A percentile compares a stretch with the other conserved stretches of the same genome.
Conservation (phyloP, 2,113 vertebrate genomes). For the Lepus americanus region DNA sequence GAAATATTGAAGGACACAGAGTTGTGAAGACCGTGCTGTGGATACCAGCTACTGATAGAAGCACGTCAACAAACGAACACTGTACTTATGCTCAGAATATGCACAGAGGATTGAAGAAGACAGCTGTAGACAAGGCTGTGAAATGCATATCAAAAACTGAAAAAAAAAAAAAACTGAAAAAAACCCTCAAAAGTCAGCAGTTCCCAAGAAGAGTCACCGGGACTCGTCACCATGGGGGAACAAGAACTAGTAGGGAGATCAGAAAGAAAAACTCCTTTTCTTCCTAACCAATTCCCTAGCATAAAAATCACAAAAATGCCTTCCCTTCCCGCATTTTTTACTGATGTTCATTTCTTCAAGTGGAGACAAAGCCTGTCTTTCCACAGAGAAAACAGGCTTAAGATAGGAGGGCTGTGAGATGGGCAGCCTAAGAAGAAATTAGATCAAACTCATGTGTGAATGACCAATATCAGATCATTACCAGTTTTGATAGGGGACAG, state of each 20-base stretch:
- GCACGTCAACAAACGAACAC: neutral
- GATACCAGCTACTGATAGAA: neutral
- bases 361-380: constrained; percentile 66
- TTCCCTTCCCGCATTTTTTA: constrained; percentile 32
- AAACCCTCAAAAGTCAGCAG: constrained; percentile 13
- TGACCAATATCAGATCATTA: constrained; percentile 10
- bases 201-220: neutral
- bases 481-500: neutral
- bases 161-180: neutral
- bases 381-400: constrained; percentile 65
- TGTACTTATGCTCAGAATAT: neutral
- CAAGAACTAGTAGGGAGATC: neutral
- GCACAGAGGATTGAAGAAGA: neutral
- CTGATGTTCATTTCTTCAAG: constrained; percentile 55
- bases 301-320: constrained; percentile 40
- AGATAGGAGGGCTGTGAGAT: constrained; percentile 54
- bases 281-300: neutral
- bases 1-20: neutral
- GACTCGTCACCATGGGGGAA: neutral
- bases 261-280: constrained; percentile 45
- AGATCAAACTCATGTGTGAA: constrained; percentile 20
- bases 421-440: constrained; percentile 51
- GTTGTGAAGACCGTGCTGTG: neutral
- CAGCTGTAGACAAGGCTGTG: neutral
- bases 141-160: neutral